Evolutionary conservation across 2,113 vertebrate genomes (phyloP).

Genomic region (Epinephelus cyanopodus): DNA sequence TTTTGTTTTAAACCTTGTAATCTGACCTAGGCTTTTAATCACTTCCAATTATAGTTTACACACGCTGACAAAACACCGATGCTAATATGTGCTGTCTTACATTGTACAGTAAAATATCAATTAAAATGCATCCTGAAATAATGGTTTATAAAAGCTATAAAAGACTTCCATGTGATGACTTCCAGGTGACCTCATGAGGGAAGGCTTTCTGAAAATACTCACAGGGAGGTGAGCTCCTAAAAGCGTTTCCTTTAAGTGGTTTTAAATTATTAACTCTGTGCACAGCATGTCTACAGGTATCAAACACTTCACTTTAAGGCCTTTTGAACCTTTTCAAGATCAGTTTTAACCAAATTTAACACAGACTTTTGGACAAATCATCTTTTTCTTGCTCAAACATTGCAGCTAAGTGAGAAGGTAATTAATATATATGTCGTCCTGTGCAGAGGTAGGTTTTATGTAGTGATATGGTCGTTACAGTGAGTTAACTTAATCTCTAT

Average conservation of each 20-base stretch:
- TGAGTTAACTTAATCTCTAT: too few species aligned
- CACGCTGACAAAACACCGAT: constrained; percentile 45
- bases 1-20: constrained; percentile 78
- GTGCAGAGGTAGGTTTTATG: too few species aligned
- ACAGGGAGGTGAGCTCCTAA: background rate
- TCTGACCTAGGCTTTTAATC: constrained; percentile 77
- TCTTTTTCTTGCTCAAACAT: too few species aligned
- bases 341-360: too few species aligned
- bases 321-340: too few species aligned
- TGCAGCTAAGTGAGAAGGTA: too few species aligned
- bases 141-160: background rate
- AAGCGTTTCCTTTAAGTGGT: constrained; percentile 30
- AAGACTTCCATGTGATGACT: background rate
- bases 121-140: background rate
- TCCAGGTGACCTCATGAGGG: background rate
- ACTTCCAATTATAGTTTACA: constrained; percentile 76
- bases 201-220: constrained; percentile 21
- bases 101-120: background rate
- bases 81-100: background rate
- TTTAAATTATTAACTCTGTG: constrained; percentile 14
- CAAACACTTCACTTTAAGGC: too few species aligned
- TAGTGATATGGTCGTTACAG: too few species aligned
- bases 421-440: too few species aligned
- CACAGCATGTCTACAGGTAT: too few species aligned
- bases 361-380: too few species aligned